Conservation (phyloP, 2,797 vertebrate genomes). For the Arvicola amphibius region DNA sequence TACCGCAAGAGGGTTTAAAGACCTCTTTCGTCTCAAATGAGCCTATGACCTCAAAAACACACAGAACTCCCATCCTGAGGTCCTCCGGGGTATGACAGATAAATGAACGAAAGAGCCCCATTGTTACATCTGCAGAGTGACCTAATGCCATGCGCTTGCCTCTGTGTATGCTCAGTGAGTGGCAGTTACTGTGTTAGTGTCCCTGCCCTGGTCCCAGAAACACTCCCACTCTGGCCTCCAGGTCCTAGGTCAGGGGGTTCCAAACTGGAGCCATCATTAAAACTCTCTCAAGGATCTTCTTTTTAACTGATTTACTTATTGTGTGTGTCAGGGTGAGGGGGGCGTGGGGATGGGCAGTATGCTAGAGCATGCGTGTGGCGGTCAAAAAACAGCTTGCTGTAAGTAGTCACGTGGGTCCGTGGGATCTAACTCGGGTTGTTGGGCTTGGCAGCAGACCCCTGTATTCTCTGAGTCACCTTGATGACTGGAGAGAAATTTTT, state of each 20-base stretch:
- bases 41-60: background rate
- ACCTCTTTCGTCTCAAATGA: background rate
- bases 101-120: background rate
- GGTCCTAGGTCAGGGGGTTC: background rate
- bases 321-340: background rate
- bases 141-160: background rate
- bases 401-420: too few species aligned
- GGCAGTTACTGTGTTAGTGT: background rate
- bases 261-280: background rate
- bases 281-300: background rate
- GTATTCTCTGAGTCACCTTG: background rate
- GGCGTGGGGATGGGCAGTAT: background rate
- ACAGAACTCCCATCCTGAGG: background rate
- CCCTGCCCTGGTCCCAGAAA: background rate
- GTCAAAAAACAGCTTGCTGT: background rate
- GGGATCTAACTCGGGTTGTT: background rate
- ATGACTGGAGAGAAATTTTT: background rate
- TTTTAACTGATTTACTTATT: background rate
- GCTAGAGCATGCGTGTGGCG: background rate
- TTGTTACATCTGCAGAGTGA: background rate
- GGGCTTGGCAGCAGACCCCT: background rate
- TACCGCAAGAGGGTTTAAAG: background rate
- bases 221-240: background rate
- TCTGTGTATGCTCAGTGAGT: background rate
- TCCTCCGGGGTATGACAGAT: background rate